Base-by-base conservation (phyloP, 30 jellyfish, hydroid and myxozoan genomes). In the Pelagia noctiluca region DNA sequence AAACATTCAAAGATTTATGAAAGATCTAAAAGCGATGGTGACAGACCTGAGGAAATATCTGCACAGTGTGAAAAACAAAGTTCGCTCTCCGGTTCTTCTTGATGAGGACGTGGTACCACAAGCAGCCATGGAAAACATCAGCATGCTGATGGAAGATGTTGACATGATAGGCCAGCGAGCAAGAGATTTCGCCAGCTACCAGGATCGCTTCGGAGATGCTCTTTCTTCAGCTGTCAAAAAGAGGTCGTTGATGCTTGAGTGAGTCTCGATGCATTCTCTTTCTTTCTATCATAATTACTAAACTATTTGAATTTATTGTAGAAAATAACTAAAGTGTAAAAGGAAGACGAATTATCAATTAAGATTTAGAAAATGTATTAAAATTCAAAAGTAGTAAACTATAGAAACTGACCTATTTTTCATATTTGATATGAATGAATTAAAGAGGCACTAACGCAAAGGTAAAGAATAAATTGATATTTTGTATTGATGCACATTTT, bases 101-200 rank as follows among this genome's bases (percentile, higher is more conserved):
- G 97, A 82, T 25, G 96, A 90, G 28, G 96, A 84, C 35, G 87
- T 69, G 34, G 72, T 52, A 42, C 92, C 97, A 0, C 79, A 31
- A 25, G 85, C 88, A 0, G 97, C 92, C 25, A 75, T 83, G 89
- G 97, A 90, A 34, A 82, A 80, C 61, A 66, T 90, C 32, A 33
- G 78, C 22, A 19, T 82, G 57, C 53, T 79, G 18, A 50, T 67
- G 83, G 96, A 90, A 33, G 97, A 90, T 35, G 84, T 90, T 5
- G 89, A 71, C n/a, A 12, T 38, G 31, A 77, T 90, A 19, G 78
- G 78, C 24, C 79, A 76, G 29, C 69, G 77, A 46, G 84, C 96
- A 4, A 70, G 75, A 32, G 46, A 63, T 66, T 90, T 68, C 34
- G 83, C 97, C 49, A 78, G 73, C 21, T 90, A 90, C 33, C 96